phyloP scores from a whole-genome alignment of 2,797 vertebrate species.

The Enteromius fasciolatus region DNA sequence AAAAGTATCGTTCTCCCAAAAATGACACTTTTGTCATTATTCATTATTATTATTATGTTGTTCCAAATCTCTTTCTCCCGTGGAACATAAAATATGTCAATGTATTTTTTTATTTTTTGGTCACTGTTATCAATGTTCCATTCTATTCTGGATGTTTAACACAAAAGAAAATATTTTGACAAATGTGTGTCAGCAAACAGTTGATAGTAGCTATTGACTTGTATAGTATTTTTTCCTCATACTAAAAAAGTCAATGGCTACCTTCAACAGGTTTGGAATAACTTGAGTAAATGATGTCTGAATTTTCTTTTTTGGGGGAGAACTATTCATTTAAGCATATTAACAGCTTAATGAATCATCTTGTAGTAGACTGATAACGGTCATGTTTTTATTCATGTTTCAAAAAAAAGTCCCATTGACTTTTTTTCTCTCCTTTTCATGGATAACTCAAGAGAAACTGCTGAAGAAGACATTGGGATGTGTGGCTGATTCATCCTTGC shows the following conservation, averaged over 20 bases:
- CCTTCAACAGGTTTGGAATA: not conserved
- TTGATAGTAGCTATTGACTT: not conserved
- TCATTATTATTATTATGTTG: not conserved
- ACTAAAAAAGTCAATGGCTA: not conserved
- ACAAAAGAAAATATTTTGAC: not conserved
- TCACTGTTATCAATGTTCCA: too few relatives aligned
- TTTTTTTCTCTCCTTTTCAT: not conserved
- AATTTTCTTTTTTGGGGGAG: not conserved
- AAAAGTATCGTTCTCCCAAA: not conserved
- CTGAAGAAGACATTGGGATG: not conserved
- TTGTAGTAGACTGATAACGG: not conserved
- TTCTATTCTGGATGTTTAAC: not conserved
- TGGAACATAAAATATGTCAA: not conserved
- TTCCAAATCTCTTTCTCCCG: not conserved
- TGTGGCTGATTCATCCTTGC: not conserved
- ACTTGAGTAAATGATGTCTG: not conserved
- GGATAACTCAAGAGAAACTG: not conserved
- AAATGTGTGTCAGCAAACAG: not conserved
- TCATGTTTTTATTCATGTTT: not conserved
- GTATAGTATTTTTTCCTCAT: not conserved
- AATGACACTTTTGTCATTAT: not conserved
- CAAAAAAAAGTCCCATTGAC: not conserved
- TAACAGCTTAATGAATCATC: not conserved
- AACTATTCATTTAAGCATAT: not conserved
- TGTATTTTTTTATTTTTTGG: not conserved